Evolutionary conservation across 2,888 invertebrate genomes (phyloP), one percentile per base, ranked within the genome.

Genomic region (Clunio marinus): DNA sequence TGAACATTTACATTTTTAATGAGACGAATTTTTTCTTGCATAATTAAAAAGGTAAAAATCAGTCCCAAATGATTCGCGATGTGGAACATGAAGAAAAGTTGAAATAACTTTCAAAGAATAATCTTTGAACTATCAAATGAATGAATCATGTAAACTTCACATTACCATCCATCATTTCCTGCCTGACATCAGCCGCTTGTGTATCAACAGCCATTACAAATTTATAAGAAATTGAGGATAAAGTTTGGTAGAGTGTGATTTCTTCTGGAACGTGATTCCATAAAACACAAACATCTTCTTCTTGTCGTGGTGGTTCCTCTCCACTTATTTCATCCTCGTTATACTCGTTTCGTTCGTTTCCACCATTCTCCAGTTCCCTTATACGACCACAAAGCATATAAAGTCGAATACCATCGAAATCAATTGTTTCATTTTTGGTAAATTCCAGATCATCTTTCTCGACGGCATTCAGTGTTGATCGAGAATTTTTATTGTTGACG

Each of bases 181-280:
- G 75, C 1, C 72, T 71, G 1, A 83, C 84, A 0, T 83, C 76
- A 1, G 77, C 80, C 66, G 77, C 78, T 55, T 81, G 78, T 32
- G 79, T 80, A 73, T 84, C 85, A 1, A 79, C 81, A 0, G 83
- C 81, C 79, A 84, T 81, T 1, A 81, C 78, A 71, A 83, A 81
- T 0, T 83, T 82, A 72, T 82, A 80, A 20, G 73, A 73, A 13
- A 75, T 67, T 32, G 70, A 71, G 22, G 70, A 59, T 69, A 76
- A 72, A 58, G 73, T 72, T 1, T 71, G 65, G 2, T 71, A 70
- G 69, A 76, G 72, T 24, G 72, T 67, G 17, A 78, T 71, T 1
- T 73, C 70, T 63, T 73, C 70, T 69, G 74, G 73, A 70, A 71
- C 71, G 70, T 70, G 69, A 70, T 69, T 74, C 73, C 70, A 76